phyloP scores from a whole-genome alignment of 2,797 vertebrate genomes.

The Poecilia picta region DNA sequence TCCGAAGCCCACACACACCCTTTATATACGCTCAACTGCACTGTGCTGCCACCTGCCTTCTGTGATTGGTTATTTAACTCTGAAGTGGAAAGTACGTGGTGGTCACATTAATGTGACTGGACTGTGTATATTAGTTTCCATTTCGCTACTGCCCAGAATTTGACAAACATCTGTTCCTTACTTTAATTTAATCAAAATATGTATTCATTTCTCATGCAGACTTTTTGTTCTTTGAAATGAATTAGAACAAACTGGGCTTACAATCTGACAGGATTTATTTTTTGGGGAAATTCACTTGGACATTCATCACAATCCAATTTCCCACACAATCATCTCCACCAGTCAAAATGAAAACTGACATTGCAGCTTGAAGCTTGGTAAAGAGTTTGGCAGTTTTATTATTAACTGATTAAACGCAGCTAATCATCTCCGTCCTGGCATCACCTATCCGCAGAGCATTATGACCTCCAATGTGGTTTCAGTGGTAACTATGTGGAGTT shows the following conservation, averaged over 20 bases:
- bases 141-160: neutral
- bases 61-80: too few species aligned
- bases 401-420: neutral
- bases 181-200: neutral
- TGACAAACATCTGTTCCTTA: neutral
- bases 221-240: neutral
- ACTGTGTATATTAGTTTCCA: neutral
- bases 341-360: slow-evolving; percentile 33
- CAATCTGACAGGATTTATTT: neutral
- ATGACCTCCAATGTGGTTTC: neutral
- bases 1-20: too few species aligned
- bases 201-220: neutral
- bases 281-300: neutral
- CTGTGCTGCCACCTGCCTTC: too few species aligned
- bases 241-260: neutral
- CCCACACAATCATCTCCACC: slow-evolving; percentile 1
- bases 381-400: neutral
- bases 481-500: neutral
- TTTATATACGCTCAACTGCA: too few species aligned
- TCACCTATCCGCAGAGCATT: neutral
- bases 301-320: neutral
- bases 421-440: neutral
- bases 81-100: too few species aligned
- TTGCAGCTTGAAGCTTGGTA: slow-evolving; percentile 20
- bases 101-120: too few species aligned